Conservation (phyloP, 2,888 invertebrate genomes). For the Callyntrura guangdongensis region DNA sequence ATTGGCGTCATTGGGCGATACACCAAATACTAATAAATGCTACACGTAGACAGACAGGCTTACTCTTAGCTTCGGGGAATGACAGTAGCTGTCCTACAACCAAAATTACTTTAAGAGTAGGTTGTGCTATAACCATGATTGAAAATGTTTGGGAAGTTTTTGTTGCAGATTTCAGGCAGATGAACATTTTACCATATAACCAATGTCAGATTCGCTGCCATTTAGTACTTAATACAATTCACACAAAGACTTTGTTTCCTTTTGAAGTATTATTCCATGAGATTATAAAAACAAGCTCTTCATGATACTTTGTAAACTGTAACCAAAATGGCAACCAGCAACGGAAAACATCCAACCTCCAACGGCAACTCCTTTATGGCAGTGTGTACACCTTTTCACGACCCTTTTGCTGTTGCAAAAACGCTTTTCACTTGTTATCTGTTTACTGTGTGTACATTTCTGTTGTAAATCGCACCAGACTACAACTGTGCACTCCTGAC, state of each 20-base stretch:
- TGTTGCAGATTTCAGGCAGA: no score
- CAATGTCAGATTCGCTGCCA: no score
- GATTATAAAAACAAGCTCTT: background rate
- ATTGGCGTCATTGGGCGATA: no score
- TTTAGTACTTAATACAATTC: no score
- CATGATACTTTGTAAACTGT: background rate
- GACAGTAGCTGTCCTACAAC: no score
- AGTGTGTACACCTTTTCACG: slow-evolving; percentile 14
- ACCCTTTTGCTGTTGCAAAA: background rate
- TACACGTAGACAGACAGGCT: no score
- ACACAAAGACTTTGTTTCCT: background rate
- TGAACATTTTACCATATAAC: no score
- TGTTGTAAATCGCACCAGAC: background rate
- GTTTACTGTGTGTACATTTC: background rate
- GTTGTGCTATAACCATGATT: no score
- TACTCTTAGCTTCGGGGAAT: no score
- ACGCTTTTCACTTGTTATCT: slow-evolving; percentile 17
- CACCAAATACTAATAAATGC: no score
- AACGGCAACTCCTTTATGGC: background rate
- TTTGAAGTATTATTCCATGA: background rate
- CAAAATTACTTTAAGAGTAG: no score
- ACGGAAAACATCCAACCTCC: background rate
- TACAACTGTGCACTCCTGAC: background rate
- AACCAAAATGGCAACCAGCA: background rate
- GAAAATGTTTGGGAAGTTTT: no score